A percentile compares a stretch with the other conserved stretches of the same genome.
Conservation (phyloP, 2,797 vertebrate genomes). For the Xerus rutilus region DNA sequence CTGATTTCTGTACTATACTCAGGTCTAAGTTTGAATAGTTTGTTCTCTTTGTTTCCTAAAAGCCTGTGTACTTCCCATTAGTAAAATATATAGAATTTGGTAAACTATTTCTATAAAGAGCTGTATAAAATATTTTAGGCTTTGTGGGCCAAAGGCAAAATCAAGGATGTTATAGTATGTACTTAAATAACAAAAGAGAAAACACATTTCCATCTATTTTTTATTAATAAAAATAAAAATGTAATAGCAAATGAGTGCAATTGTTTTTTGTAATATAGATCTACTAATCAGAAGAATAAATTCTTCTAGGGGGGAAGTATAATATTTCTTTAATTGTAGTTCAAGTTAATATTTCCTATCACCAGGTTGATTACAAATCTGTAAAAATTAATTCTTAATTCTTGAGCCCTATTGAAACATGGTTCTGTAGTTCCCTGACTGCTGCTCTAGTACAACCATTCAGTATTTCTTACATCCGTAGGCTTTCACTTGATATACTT, state of each 20-base stretch:
- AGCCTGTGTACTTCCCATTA: neutral
- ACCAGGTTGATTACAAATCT: neutral
- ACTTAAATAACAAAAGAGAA: neutral
- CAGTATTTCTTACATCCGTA: neutral
- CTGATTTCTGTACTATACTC: neutral
- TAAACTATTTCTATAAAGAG: conserved; percentile 37
- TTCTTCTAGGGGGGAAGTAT: neutral
- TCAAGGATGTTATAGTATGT: neutral
- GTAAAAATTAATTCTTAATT: neutral
- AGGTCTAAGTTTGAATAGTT: conserved; percentile 4
- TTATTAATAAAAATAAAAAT: neutral
- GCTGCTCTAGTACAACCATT: neutral
- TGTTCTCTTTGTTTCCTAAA: conserved; percentile 29
- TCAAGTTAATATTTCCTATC: conserved; percentile 25
- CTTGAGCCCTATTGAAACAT: neutral
- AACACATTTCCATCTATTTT: neutral
- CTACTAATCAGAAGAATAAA: neutral
- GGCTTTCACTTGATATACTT: conserved; percentile 1
- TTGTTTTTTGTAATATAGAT: neutral
- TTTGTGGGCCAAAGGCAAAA: neutral
- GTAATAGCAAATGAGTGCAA: too few relatives aligned
- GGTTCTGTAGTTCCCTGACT: neutral
- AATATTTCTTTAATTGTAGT: neutral
- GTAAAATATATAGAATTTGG: neutral
- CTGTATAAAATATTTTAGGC: conserved; percentile 32